phyloP scores from a whole-genome alignment of 2,888 invertebrate genomes.

The Archips crataeganus region DNA sequence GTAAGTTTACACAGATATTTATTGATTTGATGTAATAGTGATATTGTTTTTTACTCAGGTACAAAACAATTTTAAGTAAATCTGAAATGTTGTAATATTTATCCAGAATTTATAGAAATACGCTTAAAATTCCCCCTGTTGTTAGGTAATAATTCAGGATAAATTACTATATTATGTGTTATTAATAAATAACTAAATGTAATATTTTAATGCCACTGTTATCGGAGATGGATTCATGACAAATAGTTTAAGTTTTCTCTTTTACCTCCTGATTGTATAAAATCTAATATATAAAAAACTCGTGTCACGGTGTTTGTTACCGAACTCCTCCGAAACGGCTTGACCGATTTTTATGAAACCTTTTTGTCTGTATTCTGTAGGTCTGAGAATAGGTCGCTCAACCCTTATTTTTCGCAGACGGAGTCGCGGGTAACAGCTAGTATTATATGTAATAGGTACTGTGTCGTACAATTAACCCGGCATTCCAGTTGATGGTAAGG shows the following conservation, averaged over 20 bases:
- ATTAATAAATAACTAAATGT: not conserved
- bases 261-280: not conserved
- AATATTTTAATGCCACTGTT: slow-evolving; percentile 15
- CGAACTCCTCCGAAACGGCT: too few relatives aligned
- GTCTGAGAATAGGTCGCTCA: too few relatives aligned
- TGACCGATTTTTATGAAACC: too few relatives aligned
- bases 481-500: too few relatives aligned
- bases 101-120: not conserved
- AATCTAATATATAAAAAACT: too few relatives aligned
- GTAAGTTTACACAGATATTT: not conserved
- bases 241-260: not conserved
- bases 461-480: too few relatives aligned
- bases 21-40: not conserved
- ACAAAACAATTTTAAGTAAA: not conserved
- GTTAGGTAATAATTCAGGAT: too few relatives aligned
- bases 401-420: too few relatives aligned
- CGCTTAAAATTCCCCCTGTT: not conserved
- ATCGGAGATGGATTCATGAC: slow-evolving; percentile 9
- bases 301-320: too few relatives aligned
- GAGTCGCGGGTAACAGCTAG: too few relatives aligned
- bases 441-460: not conserved
- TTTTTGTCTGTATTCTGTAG: too few relatives aligned
- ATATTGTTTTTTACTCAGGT: not conserved
- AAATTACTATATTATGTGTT: not conserved
- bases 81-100: not conserved